These are phyloP conservation scores for Brachionus calyciflorus DNA, from an alignment of 1,140 invertebrate genomes.

Conservation along the genomic window DNA sequence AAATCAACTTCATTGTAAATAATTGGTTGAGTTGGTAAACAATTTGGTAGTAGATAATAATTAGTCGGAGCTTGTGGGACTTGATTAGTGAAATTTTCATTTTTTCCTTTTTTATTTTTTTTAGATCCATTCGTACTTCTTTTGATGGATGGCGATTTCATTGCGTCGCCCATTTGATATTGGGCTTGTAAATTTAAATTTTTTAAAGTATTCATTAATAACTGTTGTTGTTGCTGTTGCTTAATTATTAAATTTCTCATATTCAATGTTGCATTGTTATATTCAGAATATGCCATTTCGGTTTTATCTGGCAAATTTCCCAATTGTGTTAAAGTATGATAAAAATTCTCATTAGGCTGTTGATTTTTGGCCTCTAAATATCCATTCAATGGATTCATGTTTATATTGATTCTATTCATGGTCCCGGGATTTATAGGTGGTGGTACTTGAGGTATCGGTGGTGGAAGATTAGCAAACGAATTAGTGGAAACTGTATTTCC, in stretches of 20 bases:
- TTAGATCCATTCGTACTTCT: neutral
- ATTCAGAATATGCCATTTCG: neutral
- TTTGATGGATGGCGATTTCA: neutral
- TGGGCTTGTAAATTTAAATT: neutral
- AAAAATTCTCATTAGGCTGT: neutral
- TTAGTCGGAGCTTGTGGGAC: slow-evolving; percentile 2
- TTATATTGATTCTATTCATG: slow-evolving; percentile 1
- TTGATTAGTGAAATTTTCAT: neutral
- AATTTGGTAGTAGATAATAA: slow-evolving; percentile 37
- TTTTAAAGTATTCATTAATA: slow-evolving; percentile 24
- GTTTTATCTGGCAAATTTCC: neutral
- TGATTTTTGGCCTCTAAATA: neutral
- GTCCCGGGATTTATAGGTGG: neutral
- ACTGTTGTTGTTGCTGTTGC: slow-evolving; percentile 38
- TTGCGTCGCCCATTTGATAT: neutral
- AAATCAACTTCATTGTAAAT: slow-evolving; percentile 39
- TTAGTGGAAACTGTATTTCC: slow-evolving; percentile 3
- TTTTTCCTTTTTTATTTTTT: slow-evolving; percentile 28
- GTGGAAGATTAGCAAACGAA: neutral
- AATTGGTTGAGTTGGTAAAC: neutral
- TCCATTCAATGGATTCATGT: slow-evolving; percentile 18
- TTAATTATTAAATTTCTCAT: slow-evolving; percentile 18
- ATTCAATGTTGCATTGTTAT: slow-evolving; percentile 10
- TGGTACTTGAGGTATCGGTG: slow-evolving; percentile 7
- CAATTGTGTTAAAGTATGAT: slow-evolving; percentile 22